Base-by-base conservation (phyloP, 2,888 invertebrate genomes). In the Rotaria socialis region DNA sequence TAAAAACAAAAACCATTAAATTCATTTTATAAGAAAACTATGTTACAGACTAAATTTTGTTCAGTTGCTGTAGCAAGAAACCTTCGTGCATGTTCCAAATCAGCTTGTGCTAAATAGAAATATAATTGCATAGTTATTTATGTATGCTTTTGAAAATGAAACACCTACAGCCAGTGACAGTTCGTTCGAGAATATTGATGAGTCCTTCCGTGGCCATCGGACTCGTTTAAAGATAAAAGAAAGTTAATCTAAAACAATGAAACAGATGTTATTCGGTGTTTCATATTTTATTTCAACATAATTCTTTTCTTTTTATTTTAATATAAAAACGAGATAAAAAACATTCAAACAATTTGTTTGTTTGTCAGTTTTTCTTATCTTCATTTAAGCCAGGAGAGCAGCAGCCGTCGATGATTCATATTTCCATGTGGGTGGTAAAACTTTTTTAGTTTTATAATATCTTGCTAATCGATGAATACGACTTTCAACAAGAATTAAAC, bases 331-430 rank as follows among this genome's bases (percentile, higher is more conserved):
- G 67, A 67, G 35, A 6, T 19, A 67, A 67, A 67, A 35, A 41
- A 67, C 50, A 50, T 50, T 1, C 0, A 41, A 52, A 14, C 4
- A 52, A 3, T 52, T 52, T 67, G 35, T 67, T 35, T 24, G 11
- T 56, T 24, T 56, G 14, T 2, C 35, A 35, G 35, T 35, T 35
- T 35, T 35, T 35, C 35, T 35, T 35, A 50, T 11, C 50, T 50
- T 50, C 50, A 50, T 50, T 95, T 96, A 99, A 91, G 98, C 96
- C 89, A 99, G 97, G 92, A 99, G 93, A 90, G 99, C 97, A 88
- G 98, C 98, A 86, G 99, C 99, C 87, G 99, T 99, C 92, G 96
- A 95, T 74, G 96, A 96, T 92, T 97, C 97, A 92, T 99, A 99
- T 92, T 97, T 99, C 99, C 99, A 99, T 93, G 95, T 97, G 75